phyloP scores from a whole-genome alignment of 2,797 vertebrate species.

The Synanceia verrucosa region DNA sequence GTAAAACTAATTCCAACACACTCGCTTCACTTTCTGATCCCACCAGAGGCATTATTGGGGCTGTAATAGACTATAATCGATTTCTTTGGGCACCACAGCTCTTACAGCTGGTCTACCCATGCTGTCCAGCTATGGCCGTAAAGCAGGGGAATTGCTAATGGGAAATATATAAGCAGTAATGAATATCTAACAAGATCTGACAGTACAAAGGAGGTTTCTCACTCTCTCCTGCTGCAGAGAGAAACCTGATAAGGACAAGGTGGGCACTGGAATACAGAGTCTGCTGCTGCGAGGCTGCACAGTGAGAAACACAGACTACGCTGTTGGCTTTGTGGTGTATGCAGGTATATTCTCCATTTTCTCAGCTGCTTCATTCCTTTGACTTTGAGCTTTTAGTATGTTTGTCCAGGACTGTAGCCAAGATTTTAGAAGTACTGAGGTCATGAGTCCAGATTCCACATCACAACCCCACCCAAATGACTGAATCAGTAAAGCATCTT shows the following conservation, averaged over 20 bases:
- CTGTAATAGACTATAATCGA: slow-evolving; percentile 70
- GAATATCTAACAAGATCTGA: slow-evolving; percentile 68
- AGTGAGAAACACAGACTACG: slow-evolving; percentile 90
- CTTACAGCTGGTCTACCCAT: slow-evolving; percentile 49
- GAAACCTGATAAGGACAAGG: slow-evolving; percentile 83
- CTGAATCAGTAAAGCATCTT: not conserved
- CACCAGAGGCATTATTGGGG: slow-evolving; percentile 52
- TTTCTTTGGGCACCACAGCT: slow-evolving; percentile 62
- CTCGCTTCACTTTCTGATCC: slow-evolving; percentile 59
- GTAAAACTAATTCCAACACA: slow-evolving; percentile 67
- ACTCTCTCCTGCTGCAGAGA: slow-evolving; percentile 84
- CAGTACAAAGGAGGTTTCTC: slow-evolving; percentile 57
- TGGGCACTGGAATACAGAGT: slow-evolving; percentile 90
- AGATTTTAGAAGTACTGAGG: not conserved
- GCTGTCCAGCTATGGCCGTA: slow-evolving; percentile 42
- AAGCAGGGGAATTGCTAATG: slow-evolving; percentile 64
- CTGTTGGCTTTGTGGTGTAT: slow-evolving; percentile 92
- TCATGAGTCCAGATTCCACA: not conserved
- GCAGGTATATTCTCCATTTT: slow-evolving; percentile 83
- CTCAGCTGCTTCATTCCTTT: slow-evolving; percentile 13
- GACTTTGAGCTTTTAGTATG: slow-evolving; percentile 2
- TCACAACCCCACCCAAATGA: not conserved
- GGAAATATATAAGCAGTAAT: slow-evolving; percentile 60
- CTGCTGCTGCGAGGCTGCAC: slow-evolving; percentile 94
- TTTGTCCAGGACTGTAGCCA: not conserved